Conservation (phyloP, 2,888 invertebrate genomes). For the Malachius bipustulatus region DNA sequence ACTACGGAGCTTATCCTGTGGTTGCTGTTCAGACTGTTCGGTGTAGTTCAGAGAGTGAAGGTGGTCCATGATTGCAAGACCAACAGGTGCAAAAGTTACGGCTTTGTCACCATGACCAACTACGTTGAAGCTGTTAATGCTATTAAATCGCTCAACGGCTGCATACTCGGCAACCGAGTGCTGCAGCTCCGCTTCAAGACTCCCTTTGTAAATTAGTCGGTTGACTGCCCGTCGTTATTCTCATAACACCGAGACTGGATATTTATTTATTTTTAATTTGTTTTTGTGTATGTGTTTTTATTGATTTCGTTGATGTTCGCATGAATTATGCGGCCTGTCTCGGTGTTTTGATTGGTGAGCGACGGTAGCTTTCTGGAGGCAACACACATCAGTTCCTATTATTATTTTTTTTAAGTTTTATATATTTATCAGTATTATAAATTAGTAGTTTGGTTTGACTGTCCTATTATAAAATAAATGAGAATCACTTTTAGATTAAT, state of each 20-base stretch:
- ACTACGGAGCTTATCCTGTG: conserved; percentile 85
- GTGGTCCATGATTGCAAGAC: conserved; percentile 91
- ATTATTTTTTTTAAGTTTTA: too few relatives aligned
- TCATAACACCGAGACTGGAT: too few relatives aligned
- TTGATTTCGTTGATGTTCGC: conserved; percentile 15
- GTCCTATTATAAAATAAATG: too few relatives aligned
- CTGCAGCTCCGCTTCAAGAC: conserved; percentile 97
- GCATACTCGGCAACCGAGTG: conserved; percentile 87
- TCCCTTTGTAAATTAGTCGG: too few relatives aligned
- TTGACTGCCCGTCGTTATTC: too few relatives aligned
- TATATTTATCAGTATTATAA: too few relatives aligned
- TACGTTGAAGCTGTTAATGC: conserved; percentile 95
- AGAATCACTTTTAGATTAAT: too few relatives aligned
- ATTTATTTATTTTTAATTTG: conserved; percentile 22
- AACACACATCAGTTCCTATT: conserved; percentile 26
- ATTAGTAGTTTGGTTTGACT: too few relatives aligned
- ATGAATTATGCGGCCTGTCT: conserved; percentile 14
- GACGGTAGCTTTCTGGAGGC: conserved; percentile 5
- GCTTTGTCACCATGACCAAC: conserved; percentile 97
- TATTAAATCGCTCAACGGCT: conserved; percentile 92
- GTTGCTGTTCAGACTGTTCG: conserved; percentile 95
- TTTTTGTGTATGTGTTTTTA: conserved; percentile 19
- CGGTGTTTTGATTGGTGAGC: neutral
- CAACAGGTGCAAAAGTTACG: conserved; percentile 97
- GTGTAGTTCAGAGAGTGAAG: conserved; percentile 94